These are phyloP conservation scores for Elymnias hypermnestra DNA, from an alignment of 1,140 invertebrate genomes.

Conservation along the genomic window DNA sequence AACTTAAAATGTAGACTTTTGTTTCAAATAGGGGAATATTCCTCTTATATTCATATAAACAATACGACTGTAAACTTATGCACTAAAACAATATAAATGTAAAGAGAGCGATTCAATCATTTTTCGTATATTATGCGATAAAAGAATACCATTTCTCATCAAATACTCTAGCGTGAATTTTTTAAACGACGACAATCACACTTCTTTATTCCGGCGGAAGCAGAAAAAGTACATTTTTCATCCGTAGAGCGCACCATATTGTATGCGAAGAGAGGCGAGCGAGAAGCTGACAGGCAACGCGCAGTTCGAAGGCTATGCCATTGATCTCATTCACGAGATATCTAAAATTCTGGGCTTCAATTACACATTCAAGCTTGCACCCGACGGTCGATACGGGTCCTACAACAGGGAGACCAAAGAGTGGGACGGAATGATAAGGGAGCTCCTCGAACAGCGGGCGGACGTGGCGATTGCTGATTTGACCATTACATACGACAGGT, in stretches of 20 bases:
- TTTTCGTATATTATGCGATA: no score
- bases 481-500: constrained; percentile 92
- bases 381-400: constrained; percentile 89
- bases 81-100: no score
- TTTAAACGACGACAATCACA: background rate
- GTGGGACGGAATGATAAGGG: constrained; percentile 97
- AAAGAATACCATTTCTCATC: no score
- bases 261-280: constrained; percentile 91
- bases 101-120: no score
- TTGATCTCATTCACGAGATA: constrained; percentile 92
- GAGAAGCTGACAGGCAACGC: constrained; percentile 88
- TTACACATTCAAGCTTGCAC: constrained; percentile 89
- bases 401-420: constrained; percentile 85
- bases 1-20: no score
- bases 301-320: constrained; percentile 91
- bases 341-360: constrained; percentile 93
- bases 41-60: no score
- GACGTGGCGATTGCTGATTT: constrained; percentile 95
- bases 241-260: constrained; percentile 91
- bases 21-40: no score
- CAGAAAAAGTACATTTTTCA: background rate
- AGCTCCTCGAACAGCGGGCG: constrained; percentile 91
- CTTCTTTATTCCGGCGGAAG: background rate
- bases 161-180: background rate
- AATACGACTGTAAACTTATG: no score